phyloP scores from a whole-genome alignment of 2,888 invertebrate genomes.

The Leucophora obtusa region DNA sequence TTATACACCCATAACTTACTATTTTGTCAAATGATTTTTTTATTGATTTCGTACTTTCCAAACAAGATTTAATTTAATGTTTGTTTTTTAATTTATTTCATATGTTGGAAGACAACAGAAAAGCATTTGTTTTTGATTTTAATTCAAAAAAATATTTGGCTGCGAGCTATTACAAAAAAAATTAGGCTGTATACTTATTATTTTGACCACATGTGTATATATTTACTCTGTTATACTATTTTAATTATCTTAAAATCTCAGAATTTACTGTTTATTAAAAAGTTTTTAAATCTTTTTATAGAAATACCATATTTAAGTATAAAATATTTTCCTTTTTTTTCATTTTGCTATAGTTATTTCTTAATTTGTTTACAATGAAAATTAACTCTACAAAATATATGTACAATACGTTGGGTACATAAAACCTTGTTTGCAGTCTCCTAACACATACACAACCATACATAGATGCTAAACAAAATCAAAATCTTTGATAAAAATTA shows the following conservation, averaged over 20 bases:
- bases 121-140: too few relatives aligned
- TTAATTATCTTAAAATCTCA: constrained; percentile 3
- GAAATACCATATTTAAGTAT: background rate
- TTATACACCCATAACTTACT: too few relatives aligned
- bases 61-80: too few relatives aligned
- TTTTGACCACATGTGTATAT: too few relatives aligned
- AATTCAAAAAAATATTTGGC: too few relatives aligned
- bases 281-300: background rate
- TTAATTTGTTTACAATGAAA: constrained; percentile 46
- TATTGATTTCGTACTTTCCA: too few relatives aligned
- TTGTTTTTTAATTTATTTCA: too few relatives aligned
- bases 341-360: constrained; percentile 5
- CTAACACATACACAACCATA: constrained; percentile 7
- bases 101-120: too few relatives aligned
- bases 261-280: constrained; percentile 25
- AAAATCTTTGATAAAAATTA: constrained; percentile 54
- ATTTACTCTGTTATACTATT: background rate
- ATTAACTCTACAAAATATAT: constrained; percentile 31
- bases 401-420: background rate
- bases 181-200: too few relatives aligned
- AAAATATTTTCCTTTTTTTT: background rate
- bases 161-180: too few relatives aligned
- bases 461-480: constrained; percentile 39
- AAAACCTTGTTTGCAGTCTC: background rate
- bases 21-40: too few relatives aligned